phyloP scores from a whole-genome alignment of 1,140 invertebrate genomes.

The Drosophila navojoa region DNA sequence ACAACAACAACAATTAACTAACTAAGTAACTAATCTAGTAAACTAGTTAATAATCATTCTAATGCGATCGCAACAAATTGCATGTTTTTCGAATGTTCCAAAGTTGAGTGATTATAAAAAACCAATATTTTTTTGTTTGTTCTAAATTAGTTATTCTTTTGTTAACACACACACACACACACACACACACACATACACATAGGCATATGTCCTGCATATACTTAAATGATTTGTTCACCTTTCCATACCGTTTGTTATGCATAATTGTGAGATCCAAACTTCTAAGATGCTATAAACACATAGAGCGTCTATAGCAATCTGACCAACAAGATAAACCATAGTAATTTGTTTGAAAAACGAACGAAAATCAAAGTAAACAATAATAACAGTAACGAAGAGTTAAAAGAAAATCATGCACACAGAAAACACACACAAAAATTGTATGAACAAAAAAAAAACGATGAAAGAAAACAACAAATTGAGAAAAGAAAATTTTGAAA shows the following conservation, averaged over 20 bases:
- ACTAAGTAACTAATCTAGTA: not conserved
- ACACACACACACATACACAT: conserved; percentile 13
- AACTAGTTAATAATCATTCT: conserved; percentile 33
- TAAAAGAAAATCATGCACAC: conserved; percentile 3
- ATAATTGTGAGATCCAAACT: conserved; percentile 14
- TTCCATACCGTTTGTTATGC: conserved; percentile 31
- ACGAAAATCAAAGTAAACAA: not conserved
- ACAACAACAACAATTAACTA: conserved; percentile 5
- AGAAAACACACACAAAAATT: conserved; percentile 28
- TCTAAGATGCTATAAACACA: conserved; percentile 40
- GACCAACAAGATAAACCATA: conserved; percentile 7
- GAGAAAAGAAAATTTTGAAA: conserved; percentile 40
- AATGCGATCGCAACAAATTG: conserved; percentile 25
- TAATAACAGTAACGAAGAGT: not conserved
- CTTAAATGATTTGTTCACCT: conserved; percentile 7
- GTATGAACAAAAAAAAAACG: conserved; percentile 40
- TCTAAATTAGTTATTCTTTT: conserved; percentile 38
- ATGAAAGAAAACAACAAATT: conserved; percentile 5
- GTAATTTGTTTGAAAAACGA: conserved; percentile 33
- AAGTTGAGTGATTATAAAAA: conserved; percentile 45
- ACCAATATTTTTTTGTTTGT: too few species aligned
- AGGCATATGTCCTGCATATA: too few species aligned
- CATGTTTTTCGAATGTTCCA: conserved; percentile 73
- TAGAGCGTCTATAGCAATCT: too few species aligned
- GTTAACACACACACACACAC: conserved; percentile 35